Evolutionary conservation across 1,140 invertebrate genomes (phyloP), one percentile per base, ranked within the genome.

Genomic region (Sarcophaga bullata): DNA sequence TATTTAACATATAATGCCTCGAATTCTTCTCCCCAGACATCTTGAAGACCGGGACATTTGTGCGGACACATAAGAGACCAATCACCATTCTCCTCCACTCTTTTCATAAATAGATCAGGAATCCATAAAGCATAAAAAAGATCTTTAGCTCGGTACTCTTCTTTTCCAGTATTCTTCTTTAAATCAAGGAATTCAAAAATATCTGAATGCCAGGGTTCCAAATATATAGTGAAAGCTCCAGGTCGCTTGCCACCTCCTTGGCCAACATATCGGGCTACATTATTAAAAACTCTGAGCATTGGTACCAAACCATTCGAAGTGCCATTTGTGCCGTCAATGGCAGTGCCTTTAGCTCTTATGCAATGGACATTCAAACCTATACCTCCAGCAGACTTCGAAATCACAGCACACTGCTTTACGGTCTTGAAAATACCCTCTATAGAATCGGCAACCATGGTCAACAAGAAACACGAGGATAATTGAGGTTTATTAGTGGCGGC

Each of bases 151-250:
- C 98, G 91, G 49, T 95, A 91, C 91, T 99, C 97, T 90, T 99
- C 98, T 87, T 96, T 96, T 49, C 97, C 97, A 76, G 96, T 98
- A 90, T 99, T 99, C 87, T 98, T 99, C 85, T 95, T 97, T 49
- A 98, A 91, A 88, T 98, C 96, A 72, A 99, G 90, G 91, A 99
- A 99, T 82, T 98, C 97, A 90, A 98, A 98, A 76, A 99, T 93
- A 91, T 99, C 98, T 0, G 97, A 94, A 91, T 99, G 99, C 99
- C 99, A 99, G 3, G 99, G 98, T 90, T 99, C 99, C 37, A 99
- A 87, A 88, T 99, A 99, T 82, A 99, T 95, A n/a, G 98, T 97
- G 93, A 99, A 99, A n/a, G 98, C 98, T 50, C 98, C 98, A n/a
- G 98, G 98, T 84, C 98, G 92, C 91, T 99, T 99, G 87, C 99